Evolutionary conservation across 2,797 vertebrate species (phyloP).

Genomic region (Capromys pilorides): DNA sequence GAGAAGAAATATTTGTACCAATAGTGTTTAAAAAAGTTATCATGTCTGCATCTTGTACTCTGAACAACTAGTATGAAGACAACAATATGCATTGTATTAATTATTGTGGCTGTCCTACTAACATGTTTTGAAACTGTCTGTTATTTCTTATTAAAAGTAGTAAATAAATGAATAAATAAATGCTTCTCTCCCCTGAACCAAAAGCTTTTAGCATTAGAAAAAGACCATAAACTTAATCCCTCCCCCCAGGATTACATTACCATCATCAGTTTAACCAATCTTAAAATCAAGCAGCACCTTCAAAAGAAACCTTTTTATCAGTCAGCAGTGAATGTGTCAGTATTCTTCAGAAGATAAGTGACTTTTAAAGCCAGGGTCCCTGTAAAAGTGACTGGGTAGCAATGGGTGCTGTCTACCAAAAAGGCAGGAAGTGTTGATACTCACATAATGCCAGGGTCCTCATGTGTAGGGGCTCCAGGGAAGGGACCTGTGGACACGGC

Average conservation of each 20-base stretch:
- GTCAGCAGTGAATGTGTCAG: fast-evolving
- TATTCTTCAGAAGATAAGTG: not conserved
- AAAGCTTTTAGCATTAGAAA: not conserved
- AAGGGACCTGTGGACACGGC: fast-evolving
- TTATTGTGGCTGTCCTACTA: no score
- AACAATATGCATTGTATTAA: no score
- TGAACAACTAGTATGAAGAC: no score
- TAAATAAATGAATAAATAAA: no score
- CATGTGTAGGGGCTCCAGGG: not conserved
- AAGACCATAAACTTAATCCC: not conserved
- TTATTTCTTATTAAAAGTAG: no score
- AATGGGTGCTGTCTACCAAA: fast-evolving
- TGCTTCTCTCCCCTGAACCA: not conserved
- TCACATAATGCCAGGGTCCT: not conserved
- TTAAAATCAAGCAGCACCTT: not conserved
- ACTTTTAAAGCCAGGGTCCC: not conserved
- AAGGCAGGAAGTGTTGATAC: not conserved
- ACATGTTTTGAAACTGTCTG: no score
- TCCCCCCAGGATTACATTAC: not conserved
- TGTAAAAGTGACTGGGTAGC: not conserved
- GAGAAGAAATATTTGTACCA: no score
- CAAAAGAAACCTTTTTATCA: fast-evolving
- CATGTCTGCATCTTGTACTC: no score
- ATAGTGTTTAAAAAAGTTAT: no score
- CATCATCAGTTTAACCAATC: not conserved